Percentiles rank a stretch among this genome's conserved stretches.
These are phyloP conservation scores for Diplodus sargus DNA, from an alignment of 2,797 vertebrate species.

Conservation along the genomic window DNA sequence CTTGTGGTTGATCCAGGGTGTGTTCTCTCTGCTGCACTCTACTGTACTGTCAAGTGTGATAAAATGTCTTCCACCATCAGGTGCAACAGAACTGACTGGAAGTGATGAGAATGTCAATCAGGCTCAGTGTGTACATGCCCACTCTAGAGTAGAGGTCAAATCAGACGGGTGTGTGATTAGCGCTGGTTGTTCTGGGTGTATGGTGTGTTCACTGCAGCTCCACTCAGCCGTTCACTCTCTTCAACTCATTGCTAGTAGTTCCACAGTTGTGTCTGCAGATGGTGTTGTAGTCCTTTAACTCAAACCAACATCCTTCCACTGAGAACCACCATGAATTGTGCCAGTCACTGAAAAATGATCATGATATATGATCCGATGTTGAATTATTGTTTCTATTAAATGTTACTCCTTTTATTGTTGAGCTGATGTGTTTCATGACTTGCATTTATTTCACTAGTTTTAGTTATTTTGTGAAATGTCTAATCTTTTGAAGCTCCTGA, in stretches of 20 bases:
- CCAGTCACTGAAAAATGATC: not conserved
- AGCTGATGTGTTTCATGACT: not conserved
- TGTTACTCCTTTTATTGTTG: not conserved
- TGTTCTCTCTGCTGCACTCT: not conserved
- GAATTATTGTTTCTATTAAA: not conserved
- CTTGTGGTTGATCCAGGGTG: not conserved
- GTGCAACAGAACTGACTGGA: not conserved
- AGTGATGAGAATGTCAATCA: not conserved
- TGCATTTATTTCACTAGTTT: too few species aligned
- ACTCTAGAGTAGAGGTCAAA: not conserved
- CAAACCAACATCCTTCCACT: not conserved
- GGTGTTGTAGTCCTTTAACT: slow-evolving; percentile 24
- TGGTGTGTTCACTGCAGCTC: not conserved
- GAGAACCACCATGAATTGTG: not conserved
- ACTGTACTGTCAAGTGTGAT: not conserved
- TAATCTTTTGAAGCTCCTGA: too few species aligned
- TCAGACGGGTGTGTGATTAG: not conserved
- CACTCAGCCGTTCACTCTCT: too few species aligned
- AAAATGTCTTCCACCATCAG: too few species aligned
- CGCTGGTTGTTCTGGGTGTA: too few species aligned
- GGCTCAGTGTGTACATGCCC: not conserved
- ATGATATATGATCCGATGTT: not conserved
- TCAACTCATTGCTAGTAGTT: not conserved
- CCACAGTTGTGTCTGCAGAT: slow-evolving; percentile 40
- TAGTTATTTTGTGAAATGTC: not conserved